These are phyloP conservation scores for Megatriorchis doriae DNA, from an alignment of 2,113 vertebrate species.

Conservation along the genomic window DNA sequence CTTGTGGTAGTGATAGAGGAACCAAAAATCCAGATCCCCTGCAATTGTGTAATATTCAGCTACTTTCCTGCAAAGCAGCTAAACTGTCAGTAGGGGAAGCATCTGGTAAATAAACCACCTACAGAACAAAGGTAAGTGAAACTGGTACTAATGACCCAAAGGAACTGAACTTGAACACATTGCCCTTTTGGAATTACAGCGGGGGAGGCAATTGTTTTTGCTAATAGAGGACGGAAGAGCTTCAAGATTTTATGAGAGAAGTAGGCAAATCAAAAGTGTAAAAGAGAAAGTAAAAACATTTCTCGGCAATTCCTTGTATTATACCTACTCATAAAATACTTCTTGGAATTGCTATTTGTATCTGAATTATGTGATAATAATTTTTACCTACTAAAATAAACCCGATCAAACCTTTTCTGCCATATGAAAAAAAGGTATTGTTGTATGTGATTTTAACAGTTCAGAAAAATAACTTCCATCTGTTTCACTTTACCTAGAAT, in stretches of 20 bases:
- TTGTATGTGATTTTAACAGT: neutral
- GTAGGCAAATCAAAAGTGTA: neutral
- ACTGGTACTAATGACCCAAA: neutral
- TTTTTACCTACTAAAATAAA: neutral
- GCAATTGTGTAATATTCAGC: neutral
- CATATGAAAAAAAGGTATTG: neutral
- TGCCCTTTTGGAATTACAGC: conserved; percentile 40
- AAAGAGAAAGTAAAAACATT: neutral
- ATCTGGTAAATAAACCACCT: conserved; percentile 30
- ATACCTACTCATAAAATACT: neutral
- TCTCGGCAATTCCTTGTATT: neutral
- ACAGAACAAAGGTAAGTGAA: conserved; percentile 26
- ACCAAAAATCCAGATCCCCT: neutral
- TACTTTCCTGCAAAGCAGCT: neutral
- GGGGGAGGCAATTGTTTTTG: neutral
- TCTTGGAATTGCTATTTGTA: neutral
- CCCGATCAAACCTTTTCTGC: neutral
- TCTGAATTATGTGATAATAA: neutral
- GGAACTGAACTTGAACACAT: conserved; percentile 30
- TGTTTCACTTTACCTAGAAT: neutral
- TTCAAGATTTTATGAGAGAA: neutral
- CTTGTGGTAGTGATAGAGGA: neutral
- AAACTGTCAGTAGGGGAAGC: neutral
- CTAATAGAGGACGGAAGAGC: neutral
- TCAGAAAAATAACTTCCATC: neutral